Percentiles rank a stretch among this genome's conserved stretches.
Evolutionary conservation across 2,113 vertebrate genomes (phyloP).

Genomic region (Lamprologus callipterus): DNA sequence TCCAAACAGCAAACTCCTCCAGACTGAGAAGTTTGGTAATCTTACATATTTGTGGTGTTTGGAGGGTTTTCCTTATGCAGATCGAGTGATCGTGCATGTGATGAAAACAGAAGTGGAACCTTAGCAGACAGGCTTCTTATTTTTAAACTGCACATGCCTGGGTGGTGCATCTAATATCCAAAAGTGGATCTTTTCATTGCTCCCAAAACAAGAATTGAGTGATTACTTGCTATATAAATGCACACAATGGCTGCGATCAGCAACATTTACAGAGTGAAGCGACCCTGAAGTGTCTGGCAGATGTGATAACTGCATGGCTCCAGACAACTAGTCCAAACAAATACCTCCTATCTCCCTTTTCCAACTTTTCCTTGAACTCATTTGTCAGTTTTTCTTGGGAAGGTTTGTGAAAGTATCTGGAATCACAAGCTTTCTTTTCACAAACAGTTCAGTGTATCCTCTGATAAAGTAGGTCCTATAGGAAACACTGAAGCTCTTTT

Average conservation of each 20-base stretch:
- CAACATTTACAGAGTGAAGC: neutral
- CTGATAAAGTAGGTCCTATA: neutral
- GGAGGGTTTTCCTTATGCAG: accelerated
- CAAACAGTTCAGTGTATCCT: neutral
- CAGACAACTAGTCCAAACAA: neutral
- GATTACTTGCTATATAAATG: neutral
- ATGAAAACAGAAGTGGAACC: neutral
- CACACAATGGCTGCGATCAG: neutral
- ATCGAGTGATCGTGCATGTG: accelerated
- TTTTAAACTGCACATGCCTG: neutral
- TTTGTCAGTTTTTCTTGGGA: neutral
- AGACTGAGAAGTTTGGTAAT: neutral
- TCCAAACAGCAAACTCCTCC: too few species aligned
- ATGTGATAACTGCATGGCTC: neutral
- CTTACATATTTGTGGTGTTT: neutral
- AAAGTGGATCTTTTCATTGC: neutral
- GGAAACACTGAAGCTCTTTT: neutral
- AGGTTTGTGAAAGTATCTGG: neutral
- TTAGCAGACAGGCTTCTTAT: neutral
- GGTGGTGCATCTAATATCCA: neutral
- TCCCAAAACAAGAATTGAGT: neutral
- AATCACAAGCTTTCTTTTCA: neutral
- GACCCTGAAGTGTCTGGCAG: neutral
- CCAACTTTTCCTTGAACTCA: neutral
- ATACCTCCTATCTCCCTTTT: neutral